Conservation (phyloP, 2,113 vertebrate species). For the Channa argus region DNA sequence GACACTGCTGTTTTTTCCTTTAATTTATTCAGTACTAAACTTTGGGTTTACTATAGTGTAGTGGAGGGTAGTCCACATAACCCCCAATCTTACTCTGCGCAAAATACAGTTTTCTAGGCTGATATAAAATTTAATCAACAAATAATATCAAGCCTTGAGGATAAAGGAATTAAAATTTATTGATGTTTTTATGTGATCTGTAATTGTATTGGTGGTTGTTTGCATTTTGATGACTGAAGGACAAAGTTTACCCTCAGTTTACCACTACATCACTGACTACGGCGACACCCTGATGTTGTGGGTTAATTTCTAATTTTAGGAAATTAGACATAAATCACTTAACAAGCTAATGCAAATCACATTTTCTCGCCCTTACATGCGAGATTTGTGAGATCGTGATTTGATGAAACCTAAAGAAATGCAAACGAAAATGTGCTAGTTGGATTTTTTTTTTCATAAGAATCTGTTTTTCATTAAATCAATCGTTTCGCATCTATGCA, state of each 20-base stretch:
- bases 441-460: slow-evolving; percentile 39
- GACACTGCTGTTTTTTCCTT: slow-evolving; percentile 48
- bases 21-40: slow-evolving; percentile 15
- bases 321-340: slow-evolving; percentile 18
- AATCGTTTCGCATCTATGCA: slow-evolving; percentile 79
- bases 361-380: neutral
- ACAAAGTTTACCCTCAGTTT: slow-evolving; percentile 35
- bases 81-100: slow-evolving; percentile 21
- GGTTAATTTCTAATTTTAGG: slow-evolving; percentile 12
- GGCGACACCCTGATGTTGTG: slow-evolving; percentile 25
- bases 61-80: slow-evolving; percentile 33
- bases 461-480: slow-evolving; percentile 53
- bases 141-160: slow-evolving; percentile 24
- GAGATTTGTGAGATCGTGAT: neutral
- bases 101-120: slow-evolving; percentile 19
- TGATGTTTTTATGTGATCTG: slow-evolving; percentile 53
- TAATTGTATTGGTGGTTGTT: slow-evolving; percentile 62
- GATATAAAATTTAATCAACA: slow-evolving; percentile 26
- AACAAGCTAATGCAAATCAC: slow-evolving; percentile 26
- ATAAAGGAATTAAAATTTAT: slow-evolving; percentile 13
- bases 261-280: slow-evolving; percentile 53
- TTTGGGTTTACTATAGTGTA: slow-evolving; percentile 41
- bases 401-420: neutral
- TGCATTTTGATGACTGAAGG: slow-evolving; percentile 52
- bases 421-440: slow-evolving; percentile 33